phyloP scores from a whole-genome alignment of 2,888 invertebrate species.

The Mesodorylaimus sp. region DNA sequence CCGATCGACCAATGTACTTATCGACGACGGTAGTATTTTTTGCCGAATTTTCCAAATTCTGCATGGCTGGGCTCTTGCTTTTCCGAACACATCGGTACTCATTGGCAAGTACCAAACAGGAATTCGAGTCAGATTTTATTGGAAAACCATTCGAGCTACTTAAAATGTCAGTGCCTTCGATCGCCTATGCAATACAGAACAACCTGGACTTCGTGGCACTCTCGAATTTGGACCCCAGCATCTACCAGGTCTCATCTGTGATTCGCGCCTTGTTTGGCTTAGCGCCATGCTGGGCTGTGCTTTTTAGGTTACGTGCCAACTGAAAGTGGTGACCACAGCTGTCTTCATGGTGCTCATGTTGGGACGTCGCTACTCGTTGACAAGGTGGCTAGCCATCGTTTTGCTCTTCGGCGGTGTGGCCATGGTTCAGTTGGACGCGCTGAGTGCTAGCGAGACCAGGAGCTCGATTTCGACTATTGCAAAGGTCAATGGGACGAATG shows the following conservation, averaged over 20 bases:
- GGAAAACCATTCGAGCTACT: slow-evolving; percentile 24
- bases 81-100: background rate
- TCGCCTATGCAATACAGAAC: slow-evolving; percentile 29
- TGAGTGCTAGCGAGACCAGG: background rate
- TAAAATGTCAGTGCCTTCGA: slow-evolving; percentile 29
- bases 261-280: background rate
- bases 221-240: slow-evolving; percentile 27
- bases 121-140: slow-evolving; percentile 16
- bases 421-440: slow-evolving; percentile 22
- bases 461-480: background rate
- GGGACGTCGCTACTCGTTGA: slow-evolving; percentile 23
- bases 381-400: slow-evolving; percentile 25
- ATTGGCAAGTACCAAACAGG: background rate
- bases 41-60: slow-evolving; percentile 22
- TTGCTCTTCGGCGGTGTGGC: slow-evolving; percentile 28
- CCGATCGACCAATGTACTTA: slow-evolving; percentile 17
- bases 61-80: slow-evolving; percentile 15
- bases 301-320: slow-evolving; percentile 24
- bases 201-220: slow-evolving; percentile 29
- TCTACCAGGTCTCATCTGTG: slow-evolving; percentile 22
- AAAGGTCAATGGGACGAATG: background rate
- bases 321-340: slow-evolving; percentile 31
- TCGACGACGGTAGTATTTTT: slow-evolving; percentile 24
- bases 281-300: background rate
- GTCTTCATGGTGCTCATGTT: slow-evolving; percentile 29